These are phyloP conservation scores for Sphyrna mokarran DNA, from an alignment of 2,113 vertebrate genomes.

Conservation along the genomic window DNA sequence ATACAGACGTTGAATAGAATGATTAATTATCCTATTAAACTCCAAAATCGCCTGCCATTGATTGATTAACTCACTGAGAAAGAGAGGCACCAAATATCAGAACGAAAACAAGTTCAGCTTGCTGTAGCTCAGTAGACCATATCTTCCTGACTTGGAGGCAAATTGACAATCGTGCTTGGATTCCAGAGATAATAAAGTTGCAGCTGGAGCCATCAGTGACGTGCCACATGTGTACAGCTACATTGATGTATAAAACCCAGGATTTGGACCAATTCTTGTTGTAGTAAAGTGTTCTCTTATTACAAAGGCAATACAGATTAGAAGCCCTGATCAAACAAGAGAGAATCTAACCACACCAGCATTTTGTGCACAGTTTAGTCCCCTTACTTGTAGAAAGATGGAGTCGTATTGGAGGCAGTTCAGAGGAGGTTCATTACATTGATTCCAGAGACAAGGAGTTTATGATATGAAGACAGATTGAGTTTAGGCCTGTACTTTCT, in stretches of 20 bases:
- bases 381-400: too few species aligned
- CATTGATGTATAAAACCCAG: not conserved
- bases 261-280: not conserved
- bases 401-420: too few species aligned
- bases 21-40: conserved; percentile 23
- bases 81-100: not conserved
- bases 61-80: not conserved
- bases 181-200: not conserved
- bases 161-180: not conserved
- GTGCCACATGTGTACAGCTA: not conserved
- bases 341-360: not conserved
- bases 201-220: not conserved
- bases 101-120: not conserved
- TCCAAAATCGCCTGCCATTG: not conserved
- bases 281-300: not conserved
- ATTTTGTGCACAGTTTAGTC: too few species aligned
- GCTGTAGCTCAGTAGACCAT: not conserved
- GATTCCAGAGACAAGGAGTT: too few species aligned
- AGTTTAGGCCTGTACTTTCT: too few species aligned
- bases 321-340: not conserved
- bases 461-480: too few species aligned
- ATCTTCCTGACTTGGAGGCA: not conserved
- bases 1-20: not conserved
- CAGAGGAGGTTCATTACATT: too few species aligned
- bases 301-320: not conserved